A percentile compares a stretch with the other conserved stretches of the same genome.
phyloP scores from a whole-genome alignment of 2,888 invertebrate genomes.

The Aporophyla lueneburgensis region DNA sequence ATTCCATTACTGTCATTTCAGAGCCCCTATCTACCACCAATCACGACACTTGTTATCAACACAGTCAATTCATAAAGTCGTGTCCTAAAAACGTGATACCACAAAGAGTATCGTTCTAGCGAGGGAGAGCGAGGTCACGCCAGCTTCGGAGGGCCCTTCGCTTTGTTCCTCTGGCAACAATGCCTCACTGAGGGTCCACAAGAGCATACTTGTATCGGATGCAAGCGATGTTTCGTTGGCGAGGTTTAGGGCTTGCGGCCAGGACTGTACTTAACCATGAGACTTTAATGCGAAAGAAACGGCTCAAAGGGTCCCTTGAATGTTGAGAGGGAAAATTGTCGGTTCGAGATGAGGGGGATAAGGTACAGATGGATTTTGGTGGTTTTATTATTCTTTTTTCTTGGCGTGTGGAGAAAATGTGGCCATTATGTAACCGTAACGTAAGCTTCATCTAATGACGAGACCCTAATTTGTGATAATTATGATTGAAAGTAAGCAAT shows the following conservation, averaged over 20 bases:
- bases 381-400: constrained; percentile 32
- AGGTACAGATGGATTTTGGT: constrained; percentile 50
- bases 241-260: constrained; percentile 80
- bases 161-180: constrained; percentile 89
- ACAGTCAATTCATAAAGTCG: constrained; percentile 79
- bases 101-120: constrained; percentile 85
- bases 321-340: constrained; percentile 62
- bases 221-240: constrained; percentile 87
- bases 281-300: constrained; percentile 63
- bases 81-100: constrained; percentile 89
- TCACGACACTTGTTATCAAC: constrained; percentile 78
- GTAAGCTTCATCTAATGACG: background rate
- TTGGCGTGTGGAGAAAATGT: background rate
- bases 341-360: constrained; percentile 58
- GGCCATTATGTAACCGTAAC: background rate
- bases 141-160: constrained; percentile 85
- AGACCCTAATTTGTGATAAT: background rate
- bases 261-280: constrained; percentile 72
- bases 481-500: background rate
- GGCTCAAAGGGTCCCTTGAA: constrained; percentile 56
- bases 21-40: constrained; percentile 63
- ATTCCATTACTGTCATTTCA: constrained; percentile 32
- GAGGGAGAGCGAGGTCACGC: constrained; percentile 82
- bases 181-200: constrained; percentile 83
- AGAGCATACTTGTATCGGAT: constrained; percentile 87